Conservation (phyloP, 2,888 invertebrate species). For the Drosophila nr. perissopoda region DNA sequence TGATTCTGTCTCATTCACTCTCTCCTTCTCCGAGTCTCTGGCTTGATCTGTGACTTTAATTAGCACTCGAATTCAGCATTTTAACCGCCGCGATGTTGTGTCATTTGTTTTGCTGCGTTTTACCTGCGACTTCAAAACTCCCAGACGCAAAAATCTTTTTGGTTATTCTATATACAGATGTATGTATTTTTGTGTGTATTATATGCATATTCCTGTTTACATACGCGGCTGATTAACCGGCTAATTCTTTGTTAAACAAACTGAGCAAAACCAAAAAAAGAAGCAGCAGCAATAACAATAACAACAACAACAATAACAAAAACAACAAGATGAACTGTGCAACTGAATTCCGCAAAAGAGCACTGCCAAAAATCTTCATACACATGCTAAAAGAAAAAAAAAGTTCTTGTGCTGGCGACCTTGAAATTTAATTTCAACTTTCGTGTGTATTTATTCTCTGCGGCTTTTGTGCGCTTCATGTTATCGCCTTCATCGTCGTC, state of each 20-base stretch:
- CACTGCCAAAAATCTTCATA: slow-evolving; percentile 60
- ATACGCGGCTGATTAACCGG: slow-evolving; percentile 62
- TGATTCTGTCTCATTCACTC: slow-evolving; percentile 37
- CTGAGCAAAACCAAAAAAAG: slow-evolving; percentile 36
- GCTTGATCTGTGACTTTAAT: slow-evolving; percentile 61
- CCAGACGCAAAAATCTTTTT: slow-evolving; percentile 28
- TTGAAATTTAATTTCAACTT: slow-evolving; percentile 63
- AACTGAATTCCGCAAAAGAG: slow-evolving; percentile 38
- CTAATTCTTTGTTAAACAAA: slow-evolving; percentile 76
- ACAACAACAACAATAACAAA: slow-evolving; percentile 2
- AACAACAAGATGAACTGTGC: slow-evolving; percentile 27
- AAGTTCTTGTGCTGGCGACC: slow-evolving; percentile 67
- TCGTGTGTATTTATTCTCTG: slow-evolving; percentile 23
- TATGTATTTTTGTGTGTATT: neutral
- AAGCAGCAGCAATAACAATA: slow-evolving; percentile 10
- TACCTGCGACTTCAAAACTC: slow-evolving; percentile 60
- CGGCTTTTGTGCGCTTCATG: slow-evolving; percentile 26
- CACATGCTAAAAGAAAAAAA: slow-evolving; percentile 56
- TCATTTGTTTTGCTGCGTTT: slow-evolving; percentile 46
- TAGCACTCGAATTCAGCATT: slow-evolving; percentile 67
- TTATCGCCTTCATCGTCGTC: slow-evolving; percentile 45
- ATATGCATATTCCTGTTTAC: slow-evolving; percentile 52
- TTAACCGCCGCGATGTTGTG: slow-evolving; percentile 31
- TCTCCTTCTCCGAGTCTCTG: slow-evolving; percentile 6
- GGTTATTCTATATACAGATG: slow-evolving; percentile 24